Percentiles rank a stretch among this genome's conserved stretches.
Conservation (phyloP, 2,113 vertebrate genomes). For the Oxygymnocypris stewartii region DNA sequence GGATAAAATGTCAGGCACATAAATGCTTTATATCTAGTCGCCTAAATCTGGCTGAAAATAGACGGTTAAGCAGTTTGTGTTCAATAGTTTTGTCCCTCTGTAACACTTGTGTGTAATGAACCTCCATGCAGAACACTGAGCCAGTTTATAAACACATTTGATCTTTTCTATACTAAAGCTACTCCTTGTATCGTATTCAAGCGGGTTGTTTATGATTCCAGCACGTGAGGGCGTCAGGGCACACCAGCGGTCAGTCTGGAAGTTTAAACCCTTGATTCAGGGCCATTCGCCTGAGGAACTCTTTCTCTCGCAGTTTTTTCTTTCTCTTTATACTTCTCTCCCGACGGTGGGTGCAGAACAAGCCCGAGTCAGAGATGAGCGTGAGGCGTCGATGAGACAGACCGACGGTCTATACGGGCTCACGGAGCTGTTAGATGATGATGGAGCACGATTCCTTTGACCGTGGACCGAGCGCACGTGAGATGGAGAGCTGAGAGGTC, state of each 20-base stretch:
- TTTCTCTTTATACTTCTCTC: conserved; percentile 64
- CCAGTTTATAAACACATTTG: background rate
- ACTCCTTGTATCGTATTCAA: background rate
- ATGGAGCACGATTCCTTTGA: background rate
- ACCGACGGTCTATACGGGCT: conserved; percentile 34
- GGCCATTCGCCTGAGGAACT: conserved; percentile 69
- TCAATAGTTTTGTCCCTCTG: background rate
- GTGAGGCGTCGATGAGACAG: conserved; percentile 59
- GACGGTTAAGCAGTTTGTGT: background rate
- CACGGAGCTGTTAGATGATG: conserved; percentile 6
- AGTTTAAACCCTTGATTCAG: conserved; percentile 68
- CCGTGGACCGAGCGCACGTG: background rate
- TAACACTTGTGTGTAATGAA: background rate
- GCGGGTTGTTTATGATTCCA: background rate
- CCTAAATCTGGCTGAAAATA: background rate
- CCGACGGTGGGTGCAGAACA: conserved; percentile 71
- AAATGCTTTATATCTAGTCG: background rate
- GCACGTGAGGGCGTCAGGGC: background rate
- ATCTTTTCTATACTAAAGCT: background rate
- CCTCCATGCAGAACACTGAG: background rate
- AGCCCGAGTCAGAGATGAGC: conserved; percentile 70
- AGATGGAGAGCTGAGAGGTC: background rate
- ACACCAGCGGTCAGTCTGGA: conserved; percentile 63
- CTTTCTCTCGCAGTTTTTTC: conserved; percentile 50
- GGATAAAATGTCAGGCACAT: background rate